A percentile compares a stretch with the other conserved stretches of the same genome.
These are phyloP conservation scores for Erythrocebus patas DNA, from an alignment of 2,113 vertebrate species.

Conservation along the genomic window DNA sequence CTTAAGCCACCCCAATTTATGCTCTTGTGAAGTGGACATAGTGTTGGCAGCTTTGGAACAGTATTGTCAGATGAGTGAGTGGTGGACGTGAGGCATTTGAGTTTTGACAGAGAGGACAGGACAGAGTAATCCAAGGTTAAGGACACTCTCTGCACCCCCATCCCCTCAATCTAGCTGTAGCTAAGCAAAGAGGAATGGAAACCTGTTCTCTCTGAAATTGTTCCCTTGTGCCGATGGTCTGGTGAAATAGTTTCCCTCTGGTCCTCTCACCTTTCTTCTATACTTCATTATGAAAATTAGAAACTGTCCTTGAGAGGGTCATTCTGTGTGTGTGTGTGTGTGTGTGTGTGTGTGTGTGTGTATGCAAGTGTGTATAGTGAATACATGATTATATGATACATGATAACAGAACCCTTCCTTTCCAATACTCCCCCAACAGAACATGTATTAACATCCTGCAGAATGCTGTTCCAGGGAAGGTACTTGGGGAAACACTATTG, in stretches of 20 bases:
- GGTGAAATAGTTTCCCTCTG: neutral
- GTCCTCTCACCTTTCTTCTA: neutral
- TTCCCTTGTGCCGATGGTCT: neutral
- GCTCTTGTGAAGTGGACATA: conserved; percentile 22
- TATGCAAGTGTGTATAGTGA: neutral
- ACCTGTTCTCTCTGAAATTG: neutral
- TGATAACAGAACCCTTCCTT: neutral
- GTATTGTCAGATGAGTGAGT: neutral
- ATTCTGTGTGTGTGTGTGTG: neutral
- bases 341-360: neutral
- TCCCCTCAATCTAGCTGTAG: neutral
- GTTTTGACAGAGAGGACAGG: neutral
- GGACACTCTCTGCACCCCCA: neutral
- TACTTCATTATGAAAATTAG: neutral
- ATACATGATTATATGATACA: neutral
- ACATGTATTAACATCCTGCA: neutral
- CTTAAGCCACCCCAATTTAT: conserved; percentile 18
- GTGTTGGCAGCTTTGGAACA: conserved; percentile 3
- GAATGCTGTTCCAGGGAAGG: neutral
- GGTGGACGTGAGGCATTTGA: conserved; percentile 22
- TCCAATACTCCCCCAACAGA: neutral
- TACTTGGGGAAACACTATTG: neutral
- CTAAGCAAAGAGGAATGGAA: neutral
- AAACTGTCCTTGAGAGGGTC: neutral
- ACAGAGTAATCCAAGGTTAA: neutral